Conservation (phyloP, 2,888 invertebrate species). For the Monochamus alternatus region DNA sequence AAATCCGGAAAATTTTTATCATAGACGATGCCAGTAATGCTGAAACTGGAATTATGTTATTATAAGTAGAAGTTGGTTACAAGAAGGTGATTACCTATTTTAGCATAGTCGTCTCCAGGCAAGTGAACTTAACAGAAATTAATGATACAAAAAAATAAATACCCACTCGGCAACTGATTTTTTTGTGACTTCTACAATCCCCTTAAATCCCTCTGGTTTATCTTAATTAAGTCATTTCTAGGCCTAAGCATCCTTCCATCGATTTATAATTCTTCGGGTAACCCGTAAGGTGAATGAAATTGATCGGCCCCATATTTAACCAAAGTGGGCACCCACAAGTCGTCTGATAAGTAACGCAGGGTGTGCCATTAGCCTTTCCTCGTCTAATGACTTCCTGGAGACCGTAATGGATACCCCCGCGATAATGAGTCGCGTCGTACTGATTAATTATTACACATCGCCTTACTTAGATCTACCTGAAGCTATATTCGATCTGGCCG, state of each 20-base stretch:
- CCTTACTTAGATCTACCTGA: slow-evolving; percentile 23
- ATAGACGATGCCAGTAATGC: too few species aligned
- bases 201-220: not conserved
- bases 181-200: too few species aligned
- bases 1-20: too few species aligned
- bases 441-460: slow-evolving; percentile 65
- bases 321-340: slow-evolving; percentile 41
- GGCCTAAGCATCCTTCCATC: not conserved
- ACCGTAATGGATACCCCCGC: slow-evolving; percentile 66
- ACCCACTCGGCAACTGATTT: too few species aligned
- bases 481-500: slow-evolving; percentile 2
- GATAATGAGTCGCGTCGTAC: slow-evolving; percentile 66
- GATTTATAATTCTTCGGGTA: slow-evolving; percentile 5
- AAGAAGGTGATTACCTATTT: too few species aligned
- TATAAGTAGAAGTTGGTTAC: too few species aligned
- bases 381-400: slow-evolving; percentile 67
- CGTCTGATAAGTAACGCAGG: slow-evolving; percentile 39
- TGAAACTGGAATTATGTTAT: too few species aligned
- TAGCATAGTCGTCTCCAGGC: too few species aligned
- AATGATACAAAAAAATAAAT: too few species aligned
- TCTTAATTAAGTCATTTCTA: slow-evolving; percentile 11
- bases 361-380: slow-evolving; percentile 62
- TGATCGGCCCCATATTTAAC: slow-evolving; percentile 38
- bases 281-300: slow-evolving; percentile 31
- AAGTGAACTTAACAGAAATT: too few species aligned